phyloP scores from a whole-genome alignment of 2,797 vertebrate species.

The Gambelia wislizenii region DNA sequence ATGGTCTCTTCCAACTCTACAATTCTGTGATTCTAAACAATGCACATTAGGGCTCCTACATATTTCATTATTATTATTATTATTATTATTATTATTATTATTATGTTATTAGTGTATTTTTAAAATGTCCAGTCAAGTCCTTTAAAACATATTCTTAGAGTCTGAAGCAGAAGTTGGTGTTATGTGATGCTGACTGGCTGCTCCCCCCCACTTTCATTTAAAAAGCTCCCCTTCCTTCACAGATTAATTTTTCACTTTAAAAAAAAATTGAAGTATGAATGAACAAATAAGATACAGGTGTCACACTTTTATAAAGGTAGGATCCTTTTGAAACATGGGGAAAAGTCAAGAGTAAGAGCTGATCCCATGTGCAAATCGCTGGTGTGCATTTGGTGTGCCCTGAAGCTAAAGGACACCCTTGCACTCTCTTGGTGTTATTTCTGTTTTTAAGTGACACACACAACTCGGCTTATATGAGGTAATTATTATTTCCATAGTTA shows the following conservation, averaged over 20 bases:
- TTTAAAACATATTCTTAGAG: background rate
- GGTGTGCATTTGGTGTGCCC: background rate
- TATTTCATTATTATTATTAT: too few species aligned
- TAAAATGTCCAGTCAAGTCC: background rate
- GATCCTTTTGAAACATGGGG: too few species aligned
- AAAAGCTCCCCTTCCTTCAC: background rate
- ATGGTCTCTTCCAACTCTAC: too few species aligned
- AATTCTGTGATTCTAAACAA: too few species aligned
- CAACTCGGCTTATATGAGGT: background rate
- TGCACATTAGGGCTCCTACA: too few species aligned
- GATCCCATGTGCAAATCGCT: too few species aligned
- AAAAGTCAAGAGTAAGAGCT: too few species aligned
- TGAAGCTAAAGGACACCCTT: background rate
- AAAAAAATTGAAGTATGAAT: background rate
- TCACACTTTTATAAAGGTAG: background rate
- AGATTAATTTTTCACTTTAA: background rate
- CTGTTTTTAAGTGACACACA: background rate
- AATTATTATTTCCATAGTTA: background rate
- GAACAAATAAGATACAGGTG: background rate
- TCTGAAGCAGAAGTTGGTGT: background rate
- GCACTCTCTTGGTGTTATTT: background rate
- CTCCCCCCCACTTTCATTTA: background rate
- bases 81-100: too few species aligned
- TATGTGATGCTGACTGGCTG: background rate
- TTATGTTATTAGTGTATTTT: background rate